These are phyloP conservation scores for Chymomyza procnemis DNA, from an alignment of 2,888 invertebrate species.

Conservation along the genomic window DNA sequence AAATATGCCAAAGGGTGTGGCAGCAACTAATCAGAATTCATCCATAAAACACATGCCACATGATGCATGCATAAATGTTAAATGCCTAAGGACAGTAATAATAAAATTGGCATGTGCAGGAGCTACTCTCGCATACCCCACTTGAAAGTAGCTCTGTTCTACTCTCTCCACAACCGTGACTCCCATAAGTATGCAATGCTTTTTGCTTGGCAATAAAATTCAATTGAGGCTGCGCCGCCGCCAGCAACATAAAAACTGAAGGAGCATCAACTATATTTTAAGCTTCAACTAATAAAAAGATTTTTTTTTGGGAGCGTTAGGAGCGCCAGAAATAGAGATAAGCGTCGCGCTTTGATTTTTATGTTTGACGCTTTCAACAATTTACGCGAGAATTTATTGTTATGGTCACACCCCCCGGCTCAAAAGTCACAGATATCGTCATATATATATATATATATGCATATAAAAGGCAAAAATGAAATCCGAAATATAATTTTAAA, in stretches of 20 bases:
- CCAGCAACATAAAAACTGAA: constrained; percentile 53
- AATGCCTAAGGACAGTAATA: background rate
- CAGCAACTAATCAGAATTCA: constrained; percentile 47
- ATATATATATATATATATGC: background rate
- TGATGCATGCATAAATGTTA: background rate
- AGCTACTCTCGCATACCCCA: background rate
- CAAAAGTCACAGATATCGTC: background rate
- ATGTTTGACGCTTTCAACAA: constrained; percentile 37
- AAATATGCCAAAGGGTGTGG: constrained; percentile 43
- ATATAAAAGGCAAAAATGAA: constrained; percentile 1
- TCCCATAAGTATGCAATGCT: constrained; percentile 57
- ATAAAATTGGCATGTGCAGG: background rate
- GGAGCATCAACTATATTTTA: constrained; percentile 63
- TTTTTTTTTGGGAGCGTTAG: constrained; percentile 33
- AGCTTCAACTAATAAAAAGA: constrained; percentile 64
- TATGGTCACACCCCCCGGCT: constrained; percentile 33
- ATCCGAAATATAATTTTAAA: constrained; percentile 56
- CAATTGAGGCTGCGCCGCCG: constrained; percentile 47
- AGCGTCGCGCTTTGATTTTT: constrained; percentile 64
- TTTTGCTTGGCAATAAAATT: constrained; percentile 53
- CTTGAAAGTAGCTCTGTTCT: constrained; percentile 1
- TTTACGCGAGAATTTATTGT: constrained; percentile 43
- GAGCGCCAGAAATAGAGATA: constrained; percentile 31
- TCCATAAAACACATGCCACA: constrained; percentile 12
- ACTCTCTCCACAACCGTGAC: constrained; percentile 25